These are phyloP conservation scores for Malachius bipustulatus DNA, from an alignment of 2,888 invertebrate genomes.

Conservation along the genomic window DNA sequence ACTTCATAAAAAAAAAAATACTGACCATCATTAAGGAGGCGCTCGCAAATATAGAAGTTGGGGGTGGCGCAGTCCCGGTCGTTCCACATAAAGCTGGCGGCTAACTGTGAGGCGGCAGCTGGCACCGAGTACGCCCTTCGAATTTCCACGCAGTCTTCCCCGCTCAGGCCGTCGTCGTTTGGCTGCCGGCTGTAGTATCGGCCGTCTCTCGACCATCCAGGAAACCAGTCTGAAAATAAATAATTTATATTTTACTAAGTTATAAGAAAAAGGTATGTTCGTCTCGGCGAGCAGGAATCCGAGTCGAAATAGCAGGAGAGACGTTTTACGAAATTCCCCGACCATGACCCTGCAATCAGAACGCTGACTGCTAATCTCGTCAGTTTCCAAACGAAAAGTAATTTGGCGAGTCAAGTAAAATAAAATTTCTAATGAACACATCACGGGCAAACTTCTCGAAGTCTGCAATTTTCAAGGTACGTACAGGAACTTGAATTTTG, in stretches of 20 bases:
- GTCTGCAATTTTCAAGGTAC: too few species aligned
- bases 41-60: constrained; percentile 66
- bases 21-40: constrained; percentile 54
- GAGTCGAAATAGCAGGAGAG: too few species aligned
- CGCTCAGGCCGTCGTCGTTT: constrained; percentile 69
- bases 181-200: constrained; percentile 59
- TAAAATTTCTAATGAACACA: too few species aligned
- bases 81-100: constrained; percentile 66
- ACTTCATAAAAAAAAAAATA: too few species aligned
- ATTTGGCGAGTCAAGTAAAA: too few species aligned
- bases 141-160: constrained; percentile 72
- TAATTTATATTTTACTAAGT: constrained; percentile 3
- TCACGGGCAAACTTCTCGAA: too few species aligned
- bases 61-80: constrained; percentile 62
- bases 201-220: constrained; percentile 62
- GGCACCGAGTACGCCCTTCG: constrained; percentile 53
- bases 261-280: too few species aligned
- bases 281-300: too few species aligned
- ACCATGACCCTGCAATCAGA: too few species aligned
- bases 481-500: too few species aligned
- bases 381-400: too few species aligned
- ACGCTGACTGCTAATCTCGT: too few species aligned
- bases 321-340: not conserved
- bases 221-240: constrained; percentile 61
- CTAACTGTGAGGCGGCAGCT: constrained; percentile 34